Conservation (phyloP, 2,113 vertebrate genomes). For the Oncorhynchus gorbuscha region DNA sequence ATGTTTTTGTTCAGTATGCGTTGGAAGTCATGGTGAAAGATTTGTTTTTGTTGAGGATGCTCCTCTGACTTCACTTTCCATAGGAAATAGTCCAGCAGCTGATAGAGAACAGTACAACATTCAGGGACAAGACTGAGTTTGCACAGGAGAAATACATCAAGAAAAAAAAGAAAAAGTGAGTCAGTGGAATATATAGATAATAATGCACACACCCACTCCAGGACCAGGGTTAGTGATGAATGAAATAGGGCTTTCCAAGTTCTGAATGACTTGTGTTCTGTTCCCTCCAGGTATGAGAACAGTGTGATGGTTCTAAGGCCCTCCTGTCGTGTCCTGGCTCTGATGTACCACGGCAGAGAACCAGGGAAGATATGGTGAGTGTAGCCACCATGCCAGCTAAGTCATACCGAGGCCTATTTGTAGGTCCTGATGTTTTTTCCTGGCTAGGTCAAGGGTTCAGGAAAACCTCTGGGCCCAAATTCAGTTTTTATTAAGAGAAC, state of each 20-base stretch:
- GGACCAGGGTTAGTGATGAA: background rate
- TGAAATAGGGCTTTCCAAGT: background rate
- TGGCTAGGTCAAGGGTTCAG: too few relatives aligned
- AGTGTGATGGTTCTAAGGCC: conserved; percentile 86
- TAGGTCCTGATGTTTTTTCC: too few relatives aligned
- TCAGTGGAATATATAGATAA: conserved; percentile 15
- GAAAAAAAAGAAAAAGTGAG: conserved; percentile 99
- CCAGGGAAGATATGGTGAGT: conserved; percentile 96
- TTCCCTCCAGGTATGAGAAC: conserved; percentile 85
- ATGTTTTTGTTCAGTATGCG: background rate
- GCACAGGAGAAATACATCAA: conserved; percentile 98
- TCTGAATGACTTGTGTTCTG: conserved; percentile 18
- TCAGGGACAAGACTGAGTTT: conserved; percentile 94
- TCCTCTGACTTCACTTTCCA: background rate
- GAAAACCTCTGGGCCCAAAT: too few relatives aligned
- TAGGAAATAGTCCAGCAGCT: conserved; percentile 97
- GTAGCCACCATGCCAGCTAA: conserved; percentile 32
- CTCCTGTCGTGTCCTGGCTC: conserved; percentile 89
- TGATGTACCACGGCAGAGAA: conserved; percentile 97
- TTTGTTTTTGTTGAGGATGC: background rate
- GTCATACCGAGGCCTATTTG: background rate
- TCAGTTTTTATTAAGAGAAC: background rate
- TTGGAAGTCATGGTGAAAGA: too few relatives aligned
- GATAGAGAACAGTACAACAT: conserved; percentile 95
- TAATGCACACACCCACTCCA: background rate